These are phyloP conservation scores for Microplitis demolitor DNA, from an alignment of 1,140 invertebrate genomes.

Conservation along the genomic window DNA sequence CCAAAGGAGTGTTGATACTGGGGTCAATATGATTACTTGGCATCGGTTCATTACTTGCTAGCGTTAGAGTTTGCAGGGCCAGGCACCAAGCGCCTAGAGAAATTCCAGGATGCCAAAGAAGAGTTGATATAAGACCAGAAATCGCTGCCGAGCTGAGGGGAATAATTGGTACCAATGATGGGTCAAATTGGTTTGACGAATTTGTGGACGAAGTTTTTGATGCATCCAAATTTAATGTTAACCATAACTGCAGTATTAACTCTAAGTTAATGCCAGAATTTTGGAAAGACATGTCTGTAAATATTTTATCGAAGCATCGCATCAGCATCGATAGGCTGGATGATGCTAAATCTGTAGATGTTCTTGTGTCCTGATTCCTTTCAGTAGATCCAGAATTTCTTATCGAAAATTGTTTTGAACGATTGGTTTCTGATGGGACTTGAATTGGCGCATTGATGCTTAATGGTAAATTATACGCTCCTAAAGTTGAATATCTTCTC, in stretches of 20 bases:
- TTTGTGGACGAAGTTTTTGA: constrained; percentile 47
- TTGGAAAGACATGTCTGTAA: constrained; percentile 64
- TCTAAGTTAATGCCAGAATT: constrained; percentile 71
- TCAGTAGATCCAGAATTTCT: constrained; percentile 42
- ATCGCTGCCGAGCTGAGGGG: constrained; percentile 74
- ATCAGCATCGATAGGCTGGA: constrained; percentile 68
- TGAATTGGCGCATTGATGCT: constrained; percentile 63
- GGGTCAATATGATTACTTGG: constrained; percentile 46
- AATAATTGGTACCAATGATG: constrained; percentile 72
- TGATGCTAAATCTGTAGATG: constrained; percentile 41
- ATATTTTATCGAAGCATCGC: constrained; percentile 73
- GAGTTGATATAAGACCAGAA: constrained; percentile 70
- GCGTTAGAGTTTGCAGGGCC: constrained; percentile 69
- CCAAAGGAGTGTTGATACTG: constrained; percentile 45
- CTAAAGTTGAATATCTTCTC: constrained; percentile 68
- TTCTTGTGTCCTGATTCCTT: constrained; percentile 47
- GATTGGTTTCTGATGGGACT: constrained; percentile 41
- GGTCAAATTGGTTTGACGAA: constrained; percentile 60
- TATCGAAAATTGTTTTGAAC: constrained; percentile 36
- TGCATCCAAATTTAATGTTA: constrained; percentile 74
- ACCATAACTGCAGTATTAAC: constrained; percentile 81
- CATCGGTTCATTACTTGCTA: constrained; percentile 62
- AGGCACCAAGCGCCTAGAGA: constrained; percentile 77
- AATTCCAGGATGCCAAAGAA: constrained; percentile 70
- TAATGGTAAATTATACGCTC: constrained; percentile 65